Percentiles rank a stretch among this genome's conserved stretches.
phyloP scores from a whole-genome alignment of 1,140 invertebrate genomes.

The Gonatopus flavifemur region DNA sequence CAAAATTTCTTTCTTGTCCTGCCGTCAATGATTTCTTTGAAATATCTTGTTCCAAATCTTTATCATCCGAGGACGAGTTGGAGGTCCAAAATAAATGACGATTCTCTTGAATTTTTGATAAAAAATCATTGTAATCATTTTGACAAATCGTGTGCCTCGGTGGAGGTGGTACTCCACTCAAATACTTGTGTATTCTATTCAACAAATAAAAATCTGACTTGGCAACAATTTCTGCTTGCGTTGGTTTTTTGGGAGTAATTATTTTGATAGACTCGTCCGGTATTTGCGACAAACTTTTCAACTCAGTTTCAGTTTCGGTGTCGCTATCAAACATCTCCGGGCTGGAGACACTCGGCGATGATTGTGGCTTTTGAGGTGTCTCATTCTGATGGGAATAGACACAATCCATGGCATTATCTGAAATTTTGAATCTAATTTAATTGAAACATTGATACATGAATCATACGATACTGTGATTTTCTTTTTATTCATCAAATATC shows the following conservation, averaged over 20 bases:
- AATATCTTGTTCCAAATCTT: slow-evolving; percentile 19
- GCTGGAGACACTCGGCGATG: slow-evolving; percentile 32
- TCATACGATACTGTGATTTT: no score
- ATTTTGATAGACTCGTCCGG: slow-evolving; percentile 5
- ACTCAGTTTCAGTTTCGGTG: slow-evolving; percentile 33
- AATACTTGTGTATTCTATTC: slow-evolving; percentile 40
- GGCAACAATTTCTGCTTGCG: slow-evolving; percentile 37
- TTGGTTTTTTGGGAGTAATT: slow-evolving; percentile 30
- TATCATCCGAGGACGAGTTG: slow-evolving; percentile 31
- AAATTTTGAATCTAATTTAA: slow-evolving; percentile 17
- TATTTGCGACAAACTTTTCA: slow-evolving; percentile 13
- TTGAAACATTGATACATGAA: no score
- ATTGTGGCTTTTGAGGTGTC: slow-evolving; percentile 4
- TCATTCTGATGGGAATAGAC: slow-evolving; percentile 26
- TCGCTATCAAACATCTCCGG: slow-evolving; percentile 54
- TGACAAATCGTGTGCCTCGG: slow-evolving; percentile 66
- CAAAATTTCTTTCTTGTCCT: slow-evolving; percentile 5
- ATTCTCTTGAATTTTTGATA: slow-evolving; percentile 54
- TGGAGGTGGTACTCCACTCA: slow-evolving; percentile 66
- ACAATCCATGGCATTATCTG: slow-evolving; percentile 46
- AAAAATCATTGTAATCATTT: slow-evolving; percentile 65
- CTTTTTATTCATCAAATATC: no score
- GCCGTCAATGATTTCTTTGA: slow-evolving; percentile 20
- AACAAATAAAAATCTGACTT: slow-evolving; percentile 39
- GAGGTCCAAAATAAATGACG: slow-evolving; percentile 48